Conservation (phyloP, 2,797 vertebrate species). For the Anguilla megastoma region DNA sequence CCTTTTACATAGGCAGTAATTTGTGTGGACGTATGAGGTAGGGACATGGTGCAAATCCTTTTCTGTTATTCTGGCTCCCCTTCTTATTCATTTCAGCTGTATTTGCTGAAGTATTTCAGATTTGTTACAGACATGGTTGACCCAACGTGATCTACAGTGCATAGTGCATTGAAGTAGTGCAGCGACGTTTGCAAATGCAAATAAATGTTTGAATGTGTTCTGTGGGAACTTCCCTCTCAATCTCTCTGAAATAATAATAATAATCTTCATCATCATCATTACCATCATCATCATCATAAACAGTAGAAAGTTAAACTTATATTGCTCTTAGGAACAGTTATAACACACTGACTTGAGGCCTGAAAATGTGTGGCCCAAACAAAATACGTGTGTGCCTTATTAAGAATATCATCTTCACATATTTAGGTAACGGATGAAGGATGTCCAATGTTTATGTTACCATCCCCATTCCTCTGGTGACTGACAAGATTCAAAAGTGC, state of each 20-base stretch:
- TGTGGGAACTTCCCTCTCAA: neutral
- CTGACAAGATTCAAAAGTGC: slow-evolving; percentile 20
- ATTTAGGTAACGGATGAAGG: neutral
- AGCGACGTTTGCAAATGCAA: neutral
- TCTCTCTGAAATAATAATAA: too few relatives aligned
- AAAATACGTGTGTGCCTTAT: neutral
- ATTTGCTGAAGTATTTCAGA: neutral
- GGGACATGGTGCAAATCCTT: neutral
- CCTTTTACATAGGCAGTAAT: neutral
- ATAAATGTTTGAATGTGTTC: neutral
- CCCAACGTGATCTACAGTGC: slow-evolving; percentile 24
- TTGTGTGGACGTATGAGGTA: slow-evolving; percentile 3
- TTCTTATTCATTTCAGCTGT: neutral
- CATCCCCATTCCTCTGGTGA: neutral
- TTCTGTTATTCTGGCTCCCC: slow-evolving; percentile 11
- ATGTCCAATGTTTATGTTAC: neutral
- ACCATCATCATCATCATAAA: neutral
- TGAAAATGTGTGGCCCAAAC: neutral
- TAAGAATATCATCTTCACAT: neutral
- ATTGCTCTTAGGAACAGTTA: neutral
- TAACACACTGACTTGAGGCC: neutral
- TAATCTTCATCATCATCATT: neutral
- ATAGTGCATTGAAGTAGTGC: neutral
- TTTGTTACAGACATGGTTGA: neutral
- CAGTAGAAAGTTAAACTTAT: neutral